Base-by-base conservation (phyloP, 2,888 invertebrate genomes). In the Schizaphis graminum region DNA sequence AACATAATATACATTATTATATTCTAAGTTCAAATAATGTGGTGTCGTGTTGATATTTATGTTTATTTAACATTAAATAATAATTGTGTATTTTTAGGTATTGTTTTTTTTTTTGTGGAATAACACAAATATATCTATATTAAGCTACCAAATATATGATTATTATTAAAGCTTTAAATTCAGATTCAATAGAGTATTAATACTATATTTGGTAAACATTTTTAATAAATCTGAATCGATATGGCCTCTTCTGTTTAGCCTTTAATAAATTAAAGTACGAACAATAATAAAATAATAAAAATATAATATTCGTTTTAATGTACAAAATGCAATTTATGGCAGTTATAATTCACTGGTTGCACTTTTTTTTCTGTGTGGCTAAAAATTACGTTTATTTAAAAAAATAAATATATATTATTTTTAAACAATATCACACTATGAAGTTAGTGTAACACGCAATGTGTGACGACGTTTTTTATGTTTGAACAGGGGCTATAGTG, bases 281-380 rank as follows among this genome's bases (percentile, higher is more conserved):
- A 57, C 57, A 47, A 87, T 47, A 61, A 47, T 91, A 47, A 86
- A 85, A n/a, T 57, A 47, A 11, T 57, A 91, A 57, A 47, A 86
- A 92, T 92, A 87, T 92, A 61, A 49, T 57, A 87, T 61, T 47
- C n/a, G 26, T 47, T 44, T 61, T 86, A 49, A 61, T 87, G 87
- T 87, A 92, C 13, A 28, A 87, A 28, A 87, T 61, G 47, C 26
- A 87, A 92, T 92, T 61, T 61, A 87, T 61, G 49, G 16, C 67
- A 41, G 61, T 87, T 49, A 92, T 92, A 87, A 92, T 87, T 92
- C 49, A 92, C 49, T 10, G 61, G 92, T 92, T 87, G 47, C 47
- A 10, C 26, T 61, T 86, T 61, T 21, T 92, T 67, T 61, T 26
- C 16, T 53, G 28, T 28, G 8, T 10, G 3, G 16, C 47, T 92